Percentiles rank a stretch among this genome's conserved stretches.
These are phyloP conservation scores for Leptinotarsa texana DNA, from an alignment of 1,140 invertebrate species.

Conservation along the genomic window DNA sequence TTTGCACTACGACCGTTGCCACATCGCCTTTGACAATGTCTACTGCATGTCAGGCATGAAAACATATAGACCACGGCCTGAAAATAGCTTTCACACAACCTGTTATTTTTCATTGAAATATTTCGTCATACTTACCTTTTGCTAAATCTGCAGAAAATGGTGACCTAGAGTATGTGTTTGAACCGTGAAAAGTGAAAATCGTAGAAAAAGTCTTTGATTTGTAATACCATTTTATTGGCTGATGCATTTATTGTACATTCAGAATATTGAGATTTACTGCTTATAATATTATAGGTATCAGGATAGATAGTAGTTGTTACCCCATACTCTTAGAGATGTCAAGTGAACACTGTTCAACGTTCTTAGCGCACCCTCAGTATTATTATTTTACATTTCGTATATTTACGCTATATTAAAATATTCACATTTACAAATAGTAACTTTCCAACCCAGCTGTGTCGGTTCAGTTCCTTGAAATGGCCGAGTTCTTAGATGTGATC, in stretches of 20 bases:
- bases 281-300: constrained; percentile 49
- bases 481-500: no score
- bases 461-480: no score
- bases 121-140: no score
- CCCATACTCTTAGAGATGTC: constrained; percentile 35
- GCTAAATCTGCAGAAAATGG: not conserved
- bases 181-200: not conserved
- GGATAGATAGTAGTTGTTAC: constrained; percentile 49
- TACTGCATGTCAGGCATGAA: no score
- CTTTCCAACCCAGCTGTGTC: constrained; percentile 1
- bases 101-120: no score
- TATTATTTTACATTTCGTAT: constrained; percentile 37
- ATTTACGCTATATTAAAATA: constrained; percentile 46
- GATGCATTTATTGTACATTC: constrained; percentile 53
- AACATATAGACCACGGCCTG: no score
- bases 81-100: no score
- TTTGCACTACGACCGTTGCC: no score
- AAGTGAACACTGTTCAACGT: constrained; percentile 22
- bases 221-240: constrained; percentile 50
- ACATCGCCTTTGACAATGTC: no score
- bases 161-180: no score
- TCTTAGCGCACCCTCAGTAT: constrained; percentile 41
- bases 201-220: not conserved
- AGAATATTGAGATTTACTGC: constrained; percentile 49
- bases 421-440: constrained; percentile 46